Conservation (phyloP, 2,888 invertebrate species). For the Odontocerum albicorne region DNA sequence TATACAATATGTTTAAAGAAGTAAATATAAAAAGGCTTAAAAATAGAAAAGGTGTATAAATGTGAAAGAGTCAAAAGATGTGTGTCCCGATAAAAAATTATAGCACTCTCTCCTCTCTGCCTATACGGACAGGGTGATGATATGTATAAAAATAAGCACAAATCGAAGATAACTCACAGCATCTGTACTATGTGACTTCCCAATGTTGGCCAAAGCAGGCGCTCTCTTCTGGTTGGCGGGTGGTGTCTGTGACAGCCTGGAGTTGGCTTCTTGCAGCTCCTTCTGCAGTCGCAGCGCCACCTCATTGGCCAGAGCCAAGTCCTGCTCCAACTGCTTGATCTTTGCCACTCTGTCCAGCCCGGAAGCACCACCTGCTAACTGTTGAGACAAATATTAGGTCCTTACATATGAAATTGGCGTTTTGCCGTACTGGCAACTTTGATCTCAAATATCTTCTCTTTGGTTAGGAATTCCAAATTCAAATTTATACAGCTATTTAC, state of each 20-base stretch:
- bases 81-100: too few species aligned
- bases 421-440: too few species aligned
- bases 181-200: conserved; percentile 62
- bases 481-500: too few species aligned
- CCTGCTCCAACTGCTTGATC: conserved; percentile 82
- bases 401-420: too few species aligned
- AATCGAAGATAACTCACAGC: conserved; percentile 48
- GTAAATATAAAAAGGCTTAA: conserved; percentile 4
- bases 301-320: conserved; percentile 79
- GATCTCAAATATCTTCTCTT: too few species aligned
- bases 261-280: conserved; percentile 68
- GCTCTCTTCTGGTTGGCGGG: conserved; percentile 57
- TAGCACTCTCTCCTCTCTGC: too few species aligned
- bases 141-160: background rate
- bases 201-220: conserved; percentile 57
- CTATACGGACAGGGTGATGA: too few species aligned
- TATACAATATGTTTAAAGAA: too few species aligned
- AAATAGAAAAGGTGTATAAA: too few species aligned
- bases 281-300: conserved; percentile 68
- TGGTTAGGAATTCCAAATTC: too few species aligned
- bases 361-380: conserved; percentile 60
- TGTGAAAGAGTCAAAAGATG: too few species aligned
- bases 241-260: conserved; percentile 55
- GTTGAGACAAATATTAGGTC: too few species aligned
- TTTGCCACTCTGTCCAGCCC: conserved; percentile 66